A percentile compares a stretch with the other conserved stretches of the same genome.
phyloP scores from a whole-genome alignment of 2,797 vertebrate genomes.

The Melanotaenia boesemani region DNA sequence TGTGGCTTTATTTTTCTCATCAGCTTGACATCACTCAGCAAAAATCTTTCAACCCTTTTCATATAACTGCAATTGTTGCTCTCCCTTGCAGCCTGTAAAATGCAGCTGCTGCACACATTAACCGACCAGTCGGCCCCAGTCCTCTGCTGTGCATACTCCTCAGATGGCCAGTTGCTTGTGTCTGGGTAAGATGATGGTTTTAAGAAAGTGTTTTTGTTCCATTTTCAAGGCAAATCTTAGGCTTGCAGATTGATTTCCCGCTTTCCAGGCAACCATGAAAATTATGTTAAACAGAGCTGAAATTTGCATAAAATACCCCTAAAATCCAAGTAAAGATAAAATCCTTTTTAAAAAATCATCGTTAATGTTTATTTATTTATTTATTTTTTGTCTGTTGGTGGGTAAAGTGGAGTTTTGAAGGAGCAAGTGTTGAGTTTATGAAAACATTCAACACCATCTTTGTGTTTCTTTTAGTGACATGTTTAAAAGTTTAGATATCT shows the following conservation, averaged over 20 bases:
- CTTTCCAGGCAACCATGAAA: background rate
- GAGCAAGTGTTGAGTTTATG: background rate
- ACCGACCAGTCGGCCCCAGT: slow-evolving; percentile 89
- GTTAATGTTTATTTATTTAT: background rate
- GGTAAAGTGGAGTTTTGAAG: background rate
- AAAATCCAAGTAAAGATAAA: background rate
- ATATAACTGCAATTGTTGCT: background rate
- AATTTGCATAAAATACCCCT: background rate
- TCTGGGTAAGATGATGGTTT: slow-evolving; percentile 86
- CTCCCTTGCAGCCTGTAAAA: slow-evolving; percentile 80
- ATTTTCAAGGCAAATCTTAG: background rate
- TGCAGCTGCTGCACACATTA: slow-evolving; percentile 86
- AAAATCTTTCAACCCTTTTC: background rate
- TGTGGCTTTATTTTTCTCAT: background rate
- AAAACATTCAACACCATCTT: background rate
- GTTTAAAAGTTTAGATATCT: background rate
- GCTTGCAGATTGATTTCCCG: background rate
- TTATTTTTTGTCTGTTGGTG: background rate
- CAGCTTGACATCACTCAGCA: background rate
- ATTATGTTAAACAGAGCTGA: background rate
- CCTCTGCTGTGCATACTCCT: slow-evolving; percentile 91
- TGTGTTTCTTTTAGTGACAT: background rate
- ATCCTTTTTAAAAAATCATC: too few species aligned
- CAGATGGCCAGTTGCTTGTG: slow-evolving; percentile 88
- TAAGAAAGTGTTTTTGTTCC: background rate